These are phyloP conservation scores for Isurus oxyrinchus DNA, from an alignment of 2,113 vertebrate species.

Conservation along the genomic window DNA sequence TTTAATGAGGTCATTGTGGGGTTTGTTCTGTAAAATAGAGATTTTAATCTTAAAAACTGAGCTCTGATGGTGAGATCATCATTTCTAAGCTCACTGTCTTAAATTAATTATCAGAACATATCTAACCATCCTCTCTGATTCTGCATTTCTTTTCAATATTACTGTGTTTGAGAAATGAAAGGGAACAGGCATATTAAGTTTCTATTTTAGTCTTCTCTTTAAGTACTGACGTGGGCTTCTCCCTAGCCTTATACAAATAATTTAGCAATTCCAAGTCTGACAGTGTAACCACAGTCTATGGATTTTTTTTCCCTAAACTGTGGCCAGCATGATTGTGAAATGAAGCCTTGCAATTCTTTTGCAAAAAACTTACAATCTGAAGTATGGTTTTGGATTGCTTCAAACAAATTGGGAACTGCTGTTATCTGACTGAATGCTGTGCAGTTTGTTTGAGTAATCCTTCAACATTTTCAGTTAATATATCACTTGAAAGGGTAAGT, in stretches of 20 bases:
- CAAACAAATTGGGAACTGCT: neutral
- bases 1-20: neutral
- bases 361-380: neutral
- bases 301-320: neutral
- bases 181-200: neutral
- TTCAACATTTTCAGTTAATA: neutral
- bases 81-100: neutral
- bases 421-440: neutral
- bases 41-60: neutral
- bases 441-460: neutral
- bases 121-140: neutral
- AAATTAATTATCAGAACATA: neutral
- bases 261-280: neutral
- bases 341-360: neutral
- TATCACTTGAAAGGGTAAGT: neutral
- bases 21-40: neutral
- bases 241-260: neutral
- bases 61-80: neutral
- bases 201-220: neutral
- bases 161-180: neutral
- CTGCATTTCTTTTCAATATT: neutral
- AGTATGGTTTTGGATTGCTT: neutral
- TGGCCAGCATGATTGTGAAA: neutral
- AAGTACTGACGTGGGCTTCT: neutral
- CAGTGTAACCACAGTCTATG: neutral